Evolutionary conservation across 2,888 invertebrate genomes (phyloP), one percentile per base, ranked within the genome.

Genomic region (Netelia melanura): DNA sequence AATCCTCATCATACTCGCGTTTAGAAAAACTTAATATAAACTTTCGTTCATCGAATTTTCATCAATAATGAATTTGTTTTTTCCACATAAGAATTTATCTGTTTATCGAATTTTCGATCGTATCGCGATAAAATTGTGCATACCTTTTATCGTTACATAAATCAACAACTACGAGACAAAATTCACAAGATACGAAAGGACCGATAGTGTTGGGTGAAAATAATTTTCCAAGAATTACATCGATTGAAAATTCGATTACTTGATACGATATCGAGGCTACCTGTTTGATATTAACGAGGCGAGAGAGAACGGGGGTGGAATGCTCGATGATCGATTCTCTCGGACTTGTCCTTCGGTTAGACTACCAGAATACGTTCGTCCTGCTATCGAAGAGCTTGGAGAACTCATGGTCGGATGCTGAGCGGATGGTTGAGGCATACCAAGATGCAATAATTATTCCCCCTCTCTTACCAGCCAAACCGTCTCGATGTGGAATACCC

Each of bases 371-470:
- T 14, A 52, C 17, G n/a, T 17, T 54, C 10, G 62, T 52, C 75
- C 25, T 76, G 58, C 65, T 38, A 5, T 38, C 72, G 6, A 14
- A 38, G 17, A 23, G 44, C 72, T 25, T 56, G 52, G 9, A 17
- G 43, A 71, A 52, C 52, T 70, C 62, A 25, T 8, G 71, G 23
- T 61, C 79, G 65, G 86, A 81, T 86, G 56, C 48, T 23, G 48
- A 58, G 58, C 81, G 81, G 82, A 81, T 79, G 67, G 79, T 43
- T 48, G 70, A 82, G 72, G 89, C 88, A 90, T 91, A 89, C 88
- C 91, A 87, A 90, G 90, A 87, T 84, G 88, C 89, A 90, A 91
- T 91, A 91, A 91, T 91, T 89, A 88, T 84, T 86, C 10, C 25
- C 23, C 17, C 25, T n/a, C 14, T 44, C 52, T 3, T 38, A 38